These are phyloP conservation scores for Leptogaster cylindrica DNA, from an alignment of 2,888 invertebrate species.

Conservation along the genomic window DNA sequence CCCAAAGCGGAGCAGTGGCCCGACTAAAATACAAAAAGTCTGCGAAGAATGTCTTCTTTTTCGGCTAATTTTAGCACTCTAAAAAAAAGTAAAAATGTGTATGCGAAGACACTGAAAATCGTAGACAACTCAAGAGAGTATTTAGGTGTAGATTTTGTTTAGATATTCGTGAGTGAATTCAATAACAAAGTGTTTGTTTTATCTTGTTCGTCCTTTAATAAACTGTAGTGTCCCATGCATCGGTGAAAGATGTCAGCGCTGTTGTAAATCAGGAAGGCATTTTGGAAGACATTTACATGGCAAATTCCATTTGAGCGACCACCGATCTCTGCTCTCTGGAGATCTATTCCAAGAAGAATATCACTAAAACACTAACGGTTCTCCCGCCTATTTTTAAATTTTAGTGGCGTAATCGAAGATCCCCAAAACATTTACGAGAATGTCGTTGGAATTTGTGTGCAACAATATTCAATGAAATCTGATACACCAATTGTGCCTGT, in stretches of 20 bases:
- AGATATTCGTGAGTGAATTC: not conserved
- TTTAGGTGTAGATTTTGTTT: constrained; percentile 14
- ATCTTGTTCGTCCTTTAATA: too few relatives aligned
- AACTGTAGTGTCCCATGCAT: too few relatives aligned
- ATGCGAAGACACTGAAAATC: constrained; percentile 21
- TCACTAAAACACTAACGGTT: too few relatives aligned
- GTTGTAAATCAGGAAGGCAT: too few relatives aligned
- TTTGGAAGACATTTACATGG: too few relatives aligned
- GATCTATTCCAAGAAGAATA: not conserved
- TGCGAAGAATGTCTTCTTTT: constrained; percentile 34
- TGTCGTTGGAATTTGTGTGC: too few relatives aligned
- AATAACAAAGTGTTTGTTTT: too few relatives aligned
- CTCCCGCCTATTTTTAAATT: too few relatives aligned
- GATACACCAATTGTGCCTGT: constrained; percentile 4
- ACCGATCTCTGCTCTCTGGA: not conserved
- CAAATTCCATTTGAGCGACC: not conserved
- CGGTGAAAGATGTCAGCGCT: too few relatives aligned
- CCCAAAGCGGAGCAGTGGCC: constrained; percentile 7
- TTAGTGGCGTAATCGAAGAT: too few relatives aligned
- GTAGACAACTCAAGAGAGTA: constrained; percentile 17
- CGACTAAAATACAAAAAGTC: constrained; percentile 22
- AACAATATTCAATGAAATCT: not conserved
- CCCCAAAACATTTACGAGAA: too few relatives aligned
- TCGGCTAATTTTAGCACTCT: constrained; percentile 25
- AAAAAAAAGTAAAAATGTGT: constrained; percentile 11